A percentile compares a stretch with the other conserved stretches of the same genome.
Conservation (phyloP, 2,888 invertebrate species). For the Andricus quercusramuli region DNA sequence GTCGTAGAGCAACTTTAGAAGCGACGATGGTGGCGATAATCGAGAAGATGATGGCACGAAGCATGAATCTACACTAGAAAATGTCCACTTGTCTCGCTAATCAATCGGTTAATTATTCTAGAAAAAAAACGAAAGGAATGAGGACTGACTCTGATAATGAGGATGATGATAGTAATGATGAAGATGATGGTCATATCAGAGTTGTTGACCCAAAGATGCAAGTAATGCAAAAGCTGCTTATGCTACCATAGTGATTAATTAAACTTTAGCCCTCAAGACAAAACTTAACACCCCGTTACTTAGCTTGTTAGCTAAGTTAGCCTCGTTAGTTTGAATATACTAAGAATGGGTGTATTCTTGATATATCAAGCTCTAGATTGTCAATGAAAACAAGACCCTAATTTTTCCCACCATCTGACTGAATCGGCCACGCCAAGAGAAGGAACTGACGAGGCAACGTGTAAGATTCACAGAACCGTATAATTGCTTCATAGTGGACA, state of each 20-base stretch:
- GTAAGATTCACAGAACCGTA: slow-evolving; percentile 68
- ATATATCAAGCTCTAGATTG: slow-evolving; percentile 9
- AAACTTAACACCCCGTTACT: neutral
- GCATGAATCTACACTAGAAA: slow-evolving; percentile 35
- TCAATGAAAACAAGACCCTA: slow-evolving; percentile 26
- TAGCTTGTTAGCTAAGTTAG: too few species aligned
- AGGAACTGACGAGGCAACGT: slow-evolving; percentile 64
- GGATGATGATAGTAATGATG: slow-evolving; percentile 11
- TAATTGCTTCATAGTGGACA: slow-evolving; percentile 70
- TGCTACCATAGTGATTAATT: neutral
- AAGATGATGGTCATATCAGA: neutral
- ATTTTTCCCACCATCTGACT: slow-evolving; percentile 10
- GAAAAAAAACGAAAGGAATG: slow-evolving; percentile 8
- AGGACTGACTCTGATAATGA: neutral
- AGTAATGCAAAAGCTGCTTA: too few species aligned
- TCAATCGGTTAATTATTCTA: slow-evolving; percentile 34
- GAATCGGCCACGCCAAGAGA: slow-evolving; percentile 58
- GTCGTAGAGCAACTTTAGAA: slow-evolving; percentile 19
- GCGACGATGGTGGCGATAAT: slow-evolving; percentile 43
- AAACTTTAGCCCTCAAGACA: neutral
- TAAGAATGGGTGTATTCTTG: too few species aligned
- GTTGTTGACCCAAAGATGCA: neutral
- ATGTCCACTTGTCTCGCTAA: slow-evolving; percentile 34
- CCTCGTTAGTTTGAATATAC: too few species aligned
- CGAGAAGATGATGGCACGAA: slow-evolving; percentile 34